A percentile compares a stretch with the other conserved stretches of the same genome.
Conservation (phyloP, 2,113 vertebrate genomes). For the human (Homo sapiens) region DNA sequence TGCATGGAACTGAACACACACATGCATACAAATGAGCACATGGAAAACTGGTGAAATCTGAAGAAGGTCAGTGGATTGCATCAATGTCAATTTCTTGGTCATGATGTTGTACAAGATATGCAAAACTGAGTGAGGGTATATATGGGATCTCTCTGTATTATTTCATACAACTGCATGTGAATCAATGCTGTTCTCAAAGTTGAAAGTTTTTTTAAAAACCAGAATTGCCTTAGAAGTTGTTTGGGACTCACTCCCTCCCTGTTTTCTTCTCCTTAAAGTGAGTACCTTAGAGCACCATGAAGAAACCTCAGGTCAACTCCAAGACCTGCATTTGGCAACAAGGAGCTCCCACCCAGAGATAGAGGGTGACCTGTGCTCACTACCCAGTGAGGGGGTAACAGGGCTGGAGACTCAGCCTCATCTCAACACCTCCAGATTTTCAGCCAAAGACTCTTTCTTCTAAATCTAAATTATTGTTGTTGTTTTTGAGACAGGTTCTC, state of each 20-base stretch:
- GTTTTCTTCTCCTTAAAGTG: too few relatives aligned
- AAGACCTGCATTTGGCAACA: background rate
- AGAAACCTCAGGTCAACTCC: background rate
- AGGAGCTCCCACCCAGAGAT: background rate
- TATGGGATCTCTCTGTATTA: background rate
- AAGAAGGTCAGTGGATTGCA: background rate
- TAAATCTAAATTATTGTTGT: too few relatives aligned
- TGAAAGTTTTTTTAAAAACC: too few relatives aligned
- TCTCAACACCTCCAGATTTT: background rate
- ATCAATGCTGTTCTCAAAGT: background rate
- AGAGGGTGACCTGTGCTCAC: rapidly evolving
- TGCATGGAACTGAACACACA: background rate
- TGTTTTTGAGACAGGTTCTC: too few relatives aligned
- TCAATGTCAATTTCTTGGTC: background rate
- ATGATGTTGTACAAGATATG: rapidly evolving
- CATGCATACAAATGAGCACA: background rate
- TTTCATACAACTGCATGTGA: background rate
- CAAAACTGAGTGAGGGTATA: background rate
- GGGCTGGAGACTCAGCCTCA: background rate
- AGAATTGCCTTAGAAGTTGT: background rate
- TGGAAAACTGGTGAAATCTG: background rate
- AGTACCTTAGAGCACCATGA: rapidly evolving
- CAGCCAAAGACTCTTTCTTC: background rate
- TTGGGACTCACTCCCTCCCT: background rate
- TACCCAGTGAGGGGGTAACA: background rate